Evolutionary conservation across 2,113 vertebrate genomes (phyloP).

Genomic region (Myxocyprinus asiaticus): DNA sequence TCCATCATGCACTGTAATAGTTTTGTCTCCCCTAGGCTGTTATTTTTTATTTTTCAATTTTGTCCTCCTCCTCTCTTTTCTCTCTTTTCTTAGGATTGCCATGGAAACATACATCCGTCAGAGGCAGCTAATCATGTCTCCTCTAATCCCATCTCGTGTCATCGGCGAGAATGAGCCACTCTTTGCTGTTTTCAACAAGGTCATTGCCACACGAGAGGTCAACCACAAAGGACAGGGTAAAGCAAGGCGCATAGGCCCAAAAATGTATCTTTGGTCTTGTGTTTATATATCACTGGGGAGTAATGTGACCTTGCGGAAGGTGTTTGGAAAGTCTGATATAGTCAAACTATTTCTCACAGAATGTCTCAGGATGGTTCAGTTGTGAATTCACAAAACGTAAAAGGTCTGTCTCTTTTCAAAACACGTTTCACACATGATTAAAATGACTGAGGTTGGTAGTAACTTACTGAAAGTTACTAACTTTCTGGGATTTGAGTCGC

Average conservation of each 20-base stretch:
- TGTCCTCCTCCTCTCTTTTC: conserved; percentile 35
- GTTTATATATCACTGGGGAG: not conserved
- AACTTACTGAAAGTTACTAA: too few species aligned
- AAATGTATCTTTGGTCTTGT: not conserved
- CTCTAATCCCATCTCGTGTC: conserved; percentile 86
- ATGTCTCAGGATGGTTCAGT: too few species aligned
- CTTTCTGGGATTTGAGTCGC: too few species aligned
- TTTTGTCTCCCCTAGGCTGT: conserved; percentile 11
- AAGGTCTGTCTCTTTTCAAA: too few species aligned
- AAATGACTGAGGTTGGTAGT: too few species aligned
- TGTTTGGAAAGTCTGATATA: not conserved
- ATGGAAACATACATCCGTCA: conserved; percentile 96
- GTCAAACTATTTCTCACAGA: too few species aligned
- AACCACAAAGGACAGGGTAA: conserved; percentile 98
- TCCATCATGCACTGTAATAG: conserved; percentile 1
- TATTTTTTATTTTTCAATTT: conserved; percentile 32
- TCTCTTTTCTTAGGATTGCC: conserved; percentile 81
- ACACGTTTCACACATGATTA: too few species aligned
- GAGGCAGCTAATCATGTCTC: conserved; percentile 95
- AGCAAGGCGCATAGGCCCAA: conserved; percentile 37
- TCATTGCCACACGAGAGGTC: conserved; percentile 94
- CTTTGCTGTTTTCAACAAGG: conserved; percentile 94
- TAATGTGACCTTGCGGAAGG: not conserved
- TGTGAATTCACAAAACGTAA: too few species aligned
- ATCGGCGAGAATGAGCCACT: conserved; percentile 94